Evolutionary conservation across 2,888 invertebrate genomes (phyloP).

Genomic region (Creontiades dilutus): DNA sequence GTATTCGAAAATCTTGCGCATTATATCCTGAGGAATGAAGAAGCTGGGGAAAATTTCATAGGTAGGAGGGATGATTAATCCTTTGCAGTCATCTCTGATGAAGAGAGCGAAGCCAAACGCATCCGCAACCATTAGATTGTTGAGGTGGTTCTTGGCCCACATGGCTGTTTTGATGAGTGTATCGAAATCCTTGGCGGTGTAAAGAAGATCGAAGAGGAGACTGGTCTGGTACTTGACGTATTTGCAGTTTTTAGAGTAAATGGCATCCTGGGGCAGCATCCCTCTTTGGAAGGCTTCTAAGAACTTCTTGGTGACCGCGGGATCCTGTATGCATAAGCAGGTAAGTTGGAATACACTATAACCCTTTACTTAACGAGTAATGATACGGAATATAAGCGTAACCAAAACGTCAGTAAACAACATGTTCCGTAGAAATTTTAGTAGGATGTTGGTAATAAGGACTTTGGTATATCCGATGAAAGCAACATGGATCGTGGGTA

Average conservation of each 20-base stretch:
- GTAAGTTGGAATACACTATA: too few relatives aligned
- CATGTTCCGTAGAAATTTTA: too few relatives aligned
- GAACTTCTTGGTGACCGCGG: conserved; percentile 82
- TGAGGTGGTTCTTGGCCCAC: conserved; percentile 81
- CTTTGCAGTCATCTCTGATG: conserved; percentile 80
- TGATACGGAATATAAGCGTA: too few relatives aligned
- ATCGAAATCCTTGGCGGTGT: conserved; percentile 85
- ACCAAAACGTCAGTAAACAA: too few relatives aligned
- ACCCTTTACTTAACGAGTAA: too few relatives aligned
- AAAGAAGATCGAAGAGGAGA: conserved; percentile 84
- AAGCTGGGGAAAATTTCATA: conserved; percentile 81
- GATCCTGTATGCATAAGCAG: conserved; percentile 78
- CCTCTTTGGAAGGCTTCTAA: conserved; percentile 81
- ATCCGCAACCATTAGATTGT: conserved; percentile 83
- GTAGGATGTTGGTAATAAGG: too few relatives aligned
- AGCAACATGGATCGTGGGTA: too few relatives aligned
- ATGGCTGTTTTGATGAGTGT: conserved; percentile 82
- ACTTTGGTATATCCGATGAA: too few relatives aligned
- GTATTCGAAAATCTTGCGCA: conserved; percentile 71
- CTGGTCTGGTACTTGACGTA: conserved; percentile 83
- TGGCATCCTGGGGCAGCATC: conserved; percentile 81
- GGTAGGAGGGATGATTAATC: conserved; percentile 81
- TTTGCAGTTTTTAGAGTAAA: conserved; percentile 83
- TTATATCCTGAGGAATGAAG: conserved; percentile 77
- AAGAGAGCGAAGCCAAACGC: conserved; percentile 81